Conservation (phyloP, 2,888 invertebrate species). For the Mellilla xanthometata region DNA sequence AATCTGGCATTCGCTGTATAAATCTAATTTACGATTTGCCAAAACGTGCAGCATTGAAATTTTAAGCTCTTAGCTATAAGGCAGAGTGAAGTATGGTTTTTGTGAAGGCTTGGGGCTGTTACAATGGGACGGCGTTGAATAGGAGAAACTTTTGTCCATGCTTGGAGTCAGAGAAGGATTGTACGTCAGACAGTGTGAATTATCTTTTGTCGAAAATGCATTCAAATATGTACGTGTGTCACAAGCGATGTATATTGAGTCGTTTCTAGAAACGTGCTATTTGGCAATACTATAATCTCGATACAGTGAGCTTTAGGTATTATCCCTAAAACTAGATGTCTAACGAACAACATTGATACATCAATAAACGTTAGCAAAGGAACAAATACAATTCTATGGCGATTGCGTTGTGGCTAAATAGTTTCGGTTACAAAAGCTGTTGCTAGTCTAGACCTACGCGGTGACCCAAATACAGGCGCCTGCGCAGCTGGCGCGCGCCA, state of each 20-base stretch:
- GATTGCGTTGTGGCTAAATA: constrained; percentile 31
- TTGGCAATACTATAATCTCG: no score
- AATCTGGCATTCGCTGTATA: constrained; percentile 53
- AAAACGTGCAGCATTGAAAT: constrained; percentile 47
- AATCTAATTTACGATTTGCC: constrained; percentile 59
- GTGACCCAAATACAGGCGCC: constrained; percentile 74
- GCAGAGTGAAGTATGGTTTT: constrained; percentile 37
- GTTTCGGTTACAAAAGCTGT: constrained; percentile 52
- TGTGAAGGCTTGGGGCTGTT: constrained; percentile 20
- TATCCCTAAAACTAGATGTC: no score
- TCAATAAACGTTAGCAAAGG: constrained; percentile 7
- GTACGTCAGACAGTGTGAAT: constrained; percentile 4
- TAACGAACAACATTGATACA: constrained; percentile 16
- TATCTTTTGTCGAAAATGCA: constrained; percentile 7
- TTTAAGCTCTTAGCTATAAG: constrained; percentile 41
- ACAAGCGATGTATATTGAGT: constrained; percentile 1
- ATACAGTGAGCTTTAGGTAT: no score
- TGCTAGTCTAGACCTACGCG: constrained; percentile 71
- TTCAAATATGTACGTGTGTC: background rate
- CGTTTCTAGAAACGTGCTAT: no score
- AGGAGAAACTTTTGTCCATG: constrained; percentile 5
- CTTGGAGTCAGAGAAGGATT: constrained; percentile 2
- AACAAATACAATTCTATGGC: constrained; percentile 16
- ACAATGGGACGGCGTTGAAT: constrained; percentile 18
- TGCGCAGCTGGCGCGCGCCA: constrained; percentile 72